phyloP scores from a whole-genome alignment of 2,113 vertebrate species.

The Tragelaphus buxtoni region DNA sequence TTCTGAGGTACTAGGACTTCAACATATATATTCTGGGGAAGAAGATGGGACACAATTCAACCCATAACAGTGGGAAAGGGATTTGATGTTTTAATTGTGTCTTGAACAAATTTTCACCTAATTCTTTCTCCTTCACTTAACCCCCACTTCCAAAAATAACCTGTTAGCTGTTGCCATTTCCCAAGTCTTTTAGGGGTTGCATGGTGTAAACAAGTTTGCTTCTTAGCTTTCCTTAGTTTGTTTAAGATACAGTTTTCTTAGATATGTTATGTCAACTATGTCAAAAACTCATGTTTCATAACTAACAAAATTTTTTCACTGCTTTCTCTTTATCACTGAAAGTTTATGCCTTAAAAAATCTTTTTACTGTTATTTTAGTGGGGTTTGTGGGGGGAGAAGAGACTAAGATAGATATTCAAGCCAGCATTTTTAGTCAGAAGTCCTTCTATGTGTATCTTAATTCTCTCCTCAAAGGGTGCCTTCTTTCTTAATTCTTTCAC shows the following conservation, averaged over 20 bases:
- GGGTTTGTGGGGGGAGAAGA: background rate
- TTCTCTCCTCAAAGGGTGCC: background rate
- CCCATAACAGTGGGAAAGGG: background rate
- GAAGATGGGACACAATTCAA: background rate
- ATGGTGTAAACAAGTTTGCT: background rate
- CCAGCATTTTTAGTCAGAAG: background rate
- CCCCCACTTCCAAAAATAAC: background rate
- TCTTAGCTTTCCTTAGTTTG: background rate
- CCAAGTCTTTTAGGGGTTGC: background rate
- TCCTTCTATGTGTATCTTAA: background rate
- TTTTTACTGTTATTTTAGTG: background rate
- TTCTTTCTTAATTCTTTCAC: background rate
- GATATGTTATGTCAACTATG: background rate
- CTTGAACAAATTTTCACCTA: conserved; percentile 29
- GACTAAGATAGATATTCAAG: background rate
- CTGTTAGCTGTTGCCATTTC: background rate
- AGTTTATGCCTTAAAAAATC: background rate
- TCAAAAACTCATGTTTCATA: background rate
- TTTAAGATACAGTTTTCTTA: conserved; percentile 11
- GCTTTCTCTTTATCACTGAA: background rate
- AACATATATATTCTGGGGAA: background rate
- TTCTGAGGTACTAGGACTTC: background rate
- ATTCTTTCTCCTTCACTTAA: background rate
- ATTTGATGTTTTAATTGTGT: background rate
- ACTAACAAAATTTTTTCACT: background rate